Percentiles rank a stretch among this genome's conserved stretches.
Conservation (phyloP, 53 echinoderm and acorn worm genomes). For the Paracentrotus lividus region DNA sequence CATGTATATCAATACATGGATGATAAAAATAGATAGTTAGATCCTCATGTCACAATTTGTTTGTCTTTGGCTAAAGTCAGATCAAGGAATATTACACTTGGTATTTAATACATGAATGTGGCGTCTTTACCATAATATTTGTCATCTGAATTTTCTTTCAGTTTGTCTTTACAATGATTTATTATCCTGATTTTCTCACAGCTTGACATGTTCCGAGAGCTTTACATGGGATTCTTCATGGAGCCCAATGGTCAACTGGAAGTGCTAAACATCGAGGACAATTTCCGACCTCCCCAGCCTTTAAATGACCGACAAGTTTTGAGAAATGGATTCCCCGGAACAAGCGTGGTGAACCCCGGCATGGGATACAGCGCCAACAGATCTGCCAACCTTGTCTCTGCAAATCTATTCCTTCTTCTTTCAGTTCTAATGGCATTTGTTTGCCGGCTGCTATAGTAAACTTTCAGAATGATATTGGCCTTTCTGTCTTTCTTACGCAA, state of each 20-base stretch:
- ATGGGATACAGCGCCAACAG: neutral
- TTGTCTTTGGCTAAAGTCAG: too few relatives aligned
- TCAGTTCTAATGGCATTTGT: neutral
- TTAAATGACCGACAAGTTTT: slow-evolving; percentile 34
- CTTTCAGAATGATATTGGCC: neutral
- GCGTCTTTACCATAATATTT: too few relatives aligned
- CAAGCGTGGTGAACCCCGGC: neutral
- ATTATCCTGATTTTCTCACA: neutral
- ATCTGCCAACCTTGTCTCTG: neutral
- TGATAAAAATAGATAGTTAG: too few relatives aligned
- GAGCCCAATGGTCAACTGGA: slow-evolving; percentile 66
- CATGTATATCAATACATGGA: too few relatives aligned
- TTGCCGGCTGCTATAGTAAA: neutral
- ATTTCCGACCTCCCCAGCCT: slow-evolving; percentile 55
- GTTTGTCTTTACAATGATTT: too few relatives aligned
- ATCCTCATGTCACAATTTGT: too few relatives aligned
- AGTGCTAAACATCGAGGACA: slow-evolving; percentile 50
- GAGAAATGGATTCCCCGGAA: neutral
- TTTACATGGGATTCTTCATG: slow-evolving; percentile 49
- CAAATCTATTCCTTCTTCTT: neutral
- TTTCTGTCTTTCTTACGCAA: neutral
- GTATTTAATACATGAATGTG: too few relatives aligned
- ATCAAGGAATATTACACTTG: too few relatives aligned
- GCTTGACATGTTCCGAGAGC: slow-evolving; percentile 71
- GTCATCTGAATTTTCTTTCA: too few relatives aligned